Evolutionary conservation across 2,113 vertebrate species (phyloP).

Genomic region (Aythya baeri): DNA sequence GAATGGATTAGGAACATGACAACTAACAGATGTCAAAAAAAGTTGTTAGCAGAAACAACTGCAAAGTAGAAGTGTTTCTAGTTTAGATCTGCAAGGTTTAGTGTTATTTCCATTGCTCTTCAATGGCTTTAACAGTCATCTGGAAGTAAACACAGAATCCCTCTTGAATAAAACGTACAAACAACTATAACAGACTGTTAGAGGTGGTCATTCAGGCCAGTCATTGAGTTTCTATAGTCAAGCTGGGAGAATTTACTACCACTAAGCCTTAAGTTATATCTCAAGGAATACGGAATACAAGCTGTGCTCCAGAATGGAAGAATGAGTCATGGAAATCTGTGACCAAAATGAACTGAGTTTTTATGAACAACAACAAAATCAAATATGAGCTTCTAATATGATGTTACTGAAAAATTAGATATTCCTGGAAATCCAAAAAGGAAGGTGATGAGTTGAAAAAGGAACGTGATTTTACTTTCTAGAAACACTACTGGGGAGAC

Average conservation of each 20-base stretch:
- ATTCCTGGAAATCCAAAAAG: not conserved
- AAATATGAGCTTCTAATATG: not conserved
- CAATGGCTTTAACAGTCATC: slow-evolving; percentile 41
- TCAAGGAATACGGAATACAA: not conserved
- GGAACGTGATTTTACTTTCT: not conserved
- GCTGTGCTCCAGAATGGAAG: not conserved
- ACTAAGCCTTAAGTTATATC: not conserved
- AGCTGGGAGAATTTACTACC: not conserved
- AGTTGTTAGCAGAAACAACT: slow-evolving; percentile 26
- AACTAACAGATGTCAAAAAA: slow-evolving; percentile 52
- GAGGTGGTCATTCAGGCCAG: not conserved
- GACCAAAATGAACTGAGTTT: not conserved
- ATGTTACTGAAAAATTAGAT: not conserved
- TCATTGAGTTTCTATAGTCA: not conserved
- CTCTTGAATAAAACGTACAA: not conserved
- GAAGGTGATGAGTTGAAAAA: not conserved
- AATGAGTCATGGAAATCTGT: not conserved
- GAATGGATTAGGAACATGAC: slow-evolving; percentile 50
- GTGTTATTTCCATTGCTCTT: slow-evolving; percentile 15
- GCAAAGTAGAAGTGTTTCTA: slow-evolving; percentile 39
- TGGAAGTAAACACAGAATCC: slow-evolving; percentile 33
- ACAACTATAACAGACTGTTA: slow-evolving; percentile 7
- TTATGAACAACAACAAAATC: not conserved
- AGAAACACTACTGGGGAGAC: not conserved
- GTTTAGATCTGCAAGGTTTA: slow-evolving; percentile 26